A percentile compares a stretch with the other conserved stretches of the same genome.
phyloP scores from a whole-genome alignment of 2,113 vertebrate genomes.

The Neotoma lepida region DNA sequence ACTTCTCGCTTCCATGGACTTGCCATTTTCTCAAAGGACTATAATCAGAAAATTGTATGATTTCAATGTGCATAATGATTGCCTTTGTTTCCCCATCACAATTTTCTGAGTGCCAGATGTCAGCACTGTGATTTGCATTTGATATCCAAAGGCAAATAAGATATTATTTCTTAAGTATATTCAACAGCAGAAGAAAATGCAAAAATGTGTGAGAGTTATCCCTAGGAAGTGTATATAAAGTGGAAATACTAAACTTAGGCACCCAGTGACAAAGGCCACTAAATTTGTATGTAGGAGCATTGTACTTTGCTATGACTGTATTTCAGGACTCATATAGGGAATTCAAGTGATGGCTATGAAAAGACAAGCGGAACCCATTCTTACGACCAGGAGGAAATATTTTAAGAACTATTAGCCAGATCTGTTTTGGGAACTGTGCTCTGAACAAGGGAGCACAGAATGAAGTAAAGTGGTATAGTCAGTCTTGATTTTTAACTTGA shows the following conservation, averaged over 20 bases:
- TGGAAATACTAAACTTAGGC: background rate
- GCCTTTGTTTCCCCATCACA: conserved; percentile 42
- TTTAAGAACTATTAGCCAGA: background rate
- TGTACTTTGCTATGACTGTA: background rate
- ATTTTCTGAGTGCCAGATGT: conserved; percentile 41
- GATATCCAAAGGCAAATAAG: conserved; percentile 31
- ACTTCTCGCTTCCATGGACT: background rate
- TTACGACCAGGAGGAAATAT: background rate
- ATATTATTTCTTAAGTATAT: conserved; percentile 13
- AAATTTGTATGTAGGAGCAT: conserved; percentile 10
- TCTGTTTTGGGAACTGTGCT: conserved; percentile 15
- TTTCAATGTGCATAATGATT: background rate
- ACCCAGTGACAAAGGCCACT: background rate
- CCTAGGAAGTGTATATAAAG: conserved; percentile 17
- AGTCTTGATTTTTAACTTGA: background rate
- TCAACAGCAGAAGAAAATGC: background rate
- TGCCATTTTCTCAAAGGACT: conserved; percentile 31
- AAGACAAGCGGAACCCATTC: background rate
- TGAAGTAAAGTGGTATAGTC: background rate
- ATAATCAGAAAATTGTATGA: conserved; percentile 30
- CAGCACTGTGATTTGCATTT: background rate
- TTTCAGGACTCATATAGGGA: background rate
- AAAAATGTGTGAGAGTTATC: background rate
- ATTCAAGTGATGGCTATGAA: conserved; percentile 7
- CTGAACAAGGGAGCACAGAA: background rate